A percentile compares a stretch with the other conserved stretches of the same genome.
Conservation (phyloP, 1,140 invertebrate genomes). For the Teleogryllus occipitalis region DNA sequence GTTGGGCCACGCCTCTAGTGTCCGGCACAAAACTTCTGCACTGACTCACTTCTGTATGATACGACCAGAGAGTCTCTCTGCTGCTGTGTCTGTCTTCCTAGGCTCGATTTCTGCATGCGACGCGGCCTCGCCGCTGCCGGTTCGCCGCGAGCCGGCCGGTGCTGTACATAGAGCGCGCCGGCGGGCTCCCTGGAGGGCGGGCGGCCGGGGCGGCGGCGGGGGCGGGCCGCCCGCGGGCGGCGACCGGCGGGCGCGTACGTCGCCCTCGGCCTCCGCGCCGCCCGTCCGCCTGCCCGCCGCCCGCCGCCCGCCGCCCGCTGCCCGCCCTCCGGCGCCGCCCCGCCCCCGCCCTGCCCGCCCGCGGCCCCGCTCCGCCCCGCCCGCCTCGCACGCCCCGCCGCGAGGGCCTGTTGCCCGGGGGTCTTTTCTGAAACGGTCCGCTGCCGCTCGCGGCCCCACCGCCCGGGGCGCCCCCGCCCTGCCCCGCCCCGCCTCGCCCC, state of each 20-base stretch:
- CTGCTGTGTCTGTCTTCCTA: neutral
- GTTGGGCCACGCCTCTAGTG: too few species aligned
- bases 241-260: neutral
- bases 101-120: neutral
- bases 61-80: neutral
- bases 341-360: too few species aligned
- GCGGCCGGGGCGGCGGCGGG: too few species aligned
- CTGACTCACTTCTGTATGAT: too few species aligned
- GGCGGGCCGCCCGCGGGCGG: too few species aligned
- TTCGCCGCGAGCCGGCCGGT: too few species aligned
- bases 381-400: neutral
- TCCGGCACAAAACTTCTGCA: too few species aligned
- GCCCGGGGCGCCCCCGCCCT: neutral
- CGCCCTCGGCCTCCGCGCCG: neutral
- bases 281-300: too few species aligned
- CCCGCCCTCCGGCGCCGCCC: neutral
- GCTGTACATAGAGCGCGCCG: too few species aligned
- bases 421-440: neutral
- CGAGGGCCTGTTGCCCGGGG: neutral
- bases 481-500: neutral
- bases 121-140: neutral
- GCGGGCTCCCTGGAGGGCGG: neutral
- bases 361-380: neutral
- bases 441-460: neutral
- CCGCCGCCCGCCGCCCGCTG: too few species aligned